Percentiles rank a stretch among this genome's conserved stretches.
phyloP scores from a whole-genome alignment of 2,797 vertebrate genomes.

The Podargus strigoides region DNA sequence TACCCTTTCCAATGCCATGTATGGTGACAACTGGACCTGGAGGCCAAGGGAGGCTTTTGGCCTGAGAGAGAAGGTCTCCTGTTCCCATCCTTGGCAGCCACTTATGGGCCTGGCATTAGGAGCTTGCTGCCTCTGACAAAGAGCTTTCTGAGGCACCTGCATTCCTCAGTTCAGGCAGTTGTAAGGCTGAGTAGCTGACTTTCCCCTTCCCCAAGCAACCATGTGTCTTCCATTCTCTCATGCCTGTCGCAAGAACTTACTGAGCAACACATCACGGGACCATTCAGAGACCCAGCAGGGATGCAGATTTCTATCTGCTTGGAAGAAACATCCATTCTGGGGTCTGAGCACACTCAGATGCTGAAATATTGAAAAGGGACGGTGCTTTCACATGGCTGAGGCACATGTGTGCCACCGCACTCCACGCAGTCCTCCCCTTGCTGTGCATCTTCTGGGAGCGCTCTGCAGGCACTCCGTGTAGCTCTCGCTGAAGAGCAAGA shows the following conservation, averaged over 20 bases:
- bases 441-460: neutral
- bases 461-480: fast-evolving
- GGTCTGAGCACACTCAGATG: neutral
- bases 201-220: neutral
- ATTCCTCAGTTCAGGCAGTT: neutral
- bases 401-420: neutral
- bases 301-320: conserved; percentile 28
- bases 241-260: conserved; percentile 56
- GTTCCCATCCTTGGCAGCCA: neutral
- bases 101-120: neutral
- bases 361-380: conserved; percentile 69
- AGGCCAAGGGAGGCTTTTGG: neutral
- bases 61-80: fast-evolving
- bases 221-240: neutral
- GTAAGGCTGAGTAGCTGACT: neutral
- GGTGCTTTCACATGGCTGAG: conserved; percentile 25
- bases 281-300: conserved; percentile 50
- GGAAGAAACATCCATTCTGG: conserved; percentile 44
- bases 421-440: neutral
- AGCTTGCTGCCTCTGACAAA: neutral
- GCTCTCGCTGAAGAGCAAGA: fast-evolving
- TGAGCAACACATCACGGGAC: neutral
- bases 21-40: neutral
- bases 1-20: fast-evolving
- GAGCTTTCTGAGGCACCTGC: neutral